These are phyloP conservation scores for Dysdera silvatica DNA, from an alignment of 1,140 invertebrate genomes.

Conservation along the genomic window DNA sequence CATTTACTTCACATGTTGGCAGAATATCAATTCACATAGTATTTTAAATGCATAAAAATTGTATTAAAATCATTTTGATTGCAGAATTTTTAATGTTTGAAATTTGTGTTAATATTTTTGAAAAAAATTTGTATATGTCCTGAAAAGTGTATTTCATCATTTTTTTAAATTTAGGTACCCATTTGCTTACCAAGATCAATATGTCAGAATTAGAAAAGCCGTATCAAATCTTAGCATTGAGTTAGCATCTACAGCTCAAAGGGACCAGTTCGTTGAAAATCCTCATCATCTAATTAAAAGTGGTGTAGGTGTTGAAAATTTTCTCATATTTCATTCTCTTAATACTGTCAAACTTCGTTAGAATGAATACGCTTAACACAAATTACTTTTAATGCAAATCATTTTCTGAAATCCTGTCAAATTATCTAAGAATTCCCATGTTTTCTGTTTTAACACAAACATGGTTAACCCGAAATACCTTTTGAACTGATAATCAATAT, in stretches of 20 bases:
- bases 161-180: slow-evolving; percentile 46
- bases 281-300: slow-evolving; percentile 55
- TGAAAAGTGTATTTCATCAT: neutral
- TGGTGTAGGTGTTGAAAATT: slow-evolving; percentile 26
- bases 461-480: too few species aligned
- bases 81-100: neutral
- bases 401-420: too few species aligned
- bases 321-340: neutral
- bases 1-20: too few species aligned
- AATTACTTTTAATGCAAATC: too few species aligned
- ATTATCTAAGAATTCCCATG: neutral
- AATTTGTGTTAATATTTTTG: neutral
- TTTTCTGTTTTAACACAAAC: too few species aligned
- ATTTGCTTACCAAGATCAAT: slow-evolving; percentile 60
- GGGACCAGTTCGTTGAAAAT: slow-evolving; percentile 75
- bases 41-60: too few species aligned
- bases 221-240: slow-evolving; percentile 71
- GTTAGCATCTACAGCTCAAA: slow-evolving; percentile 74
- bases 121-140: neutral
- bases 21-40: too few species aligned
- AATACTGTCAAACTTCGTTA: too few species aligned
- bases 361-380: too few species aligned
- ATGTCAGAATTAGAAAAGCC: slow-evolving; percentile 57
- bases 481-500: too few species aligned
- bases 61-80: neutral